A percentile compares a stretch with the other conserved stretches of the same genome.
Evolutionary conservation across 2,888 invertebrate species (phyloP).

Genomic region (Tenodera sinensis): DNA sequence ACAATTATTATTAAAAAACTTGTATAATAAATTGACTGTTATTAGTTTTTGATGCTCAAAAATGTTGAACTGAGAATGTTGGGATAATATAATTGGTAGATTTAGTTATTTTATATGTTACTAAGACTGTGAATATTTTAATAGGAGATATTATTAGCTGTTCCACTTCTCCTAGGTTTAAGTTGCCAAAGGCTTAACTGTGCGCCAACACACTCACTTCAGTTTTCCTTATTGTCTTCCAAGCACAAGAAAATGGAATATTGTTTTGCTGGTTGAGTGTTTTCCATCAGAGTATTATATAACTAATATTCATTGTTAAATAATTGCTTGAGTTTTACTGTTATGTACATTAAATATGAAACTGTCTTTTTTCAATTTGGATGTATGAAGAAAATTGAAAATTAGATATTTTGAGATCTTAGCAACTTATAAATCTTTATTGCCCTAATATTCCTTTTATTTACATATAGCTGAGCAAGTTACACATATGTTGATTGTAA

Average conservation of each 20-base stretch:
- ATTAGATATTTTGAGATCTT: neutral
- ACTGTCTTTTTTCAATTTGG: neutral
- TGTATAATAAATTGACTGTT: too few species aligned
- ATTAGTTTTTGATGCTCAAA: too few species aligned
- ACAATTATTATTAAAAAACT: too few species aligned
- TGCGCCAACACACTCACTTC: neutral
- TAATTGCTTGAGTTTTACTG: neutral
- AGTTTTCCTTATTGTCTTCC: neutral
- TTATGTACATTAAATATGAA: neutral
- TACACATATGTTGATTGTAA: too few species aligned
- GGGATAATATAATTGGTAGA: too few species aligned
- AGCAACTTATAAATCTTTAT: neutral
- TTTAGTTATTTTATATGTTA: too few species aligned
- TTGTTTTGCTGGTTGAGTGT: neutral
- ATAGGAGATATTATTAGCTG: too few species aligned
- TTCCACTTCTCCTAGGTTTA: too few species aligned
- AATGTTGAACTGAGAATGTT: too few species aligned
- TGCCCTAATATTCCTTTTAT: neutral
- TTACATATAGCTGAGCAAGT: neutral
- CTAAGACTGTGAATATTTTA: too few species aligned
- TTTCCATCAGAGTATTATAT: neutral
- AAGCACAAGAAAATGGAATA: neutral
- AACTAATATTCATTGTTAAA: neutral
- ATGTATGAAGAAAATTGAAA: neutral
- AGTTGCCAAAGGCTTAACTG: neutral